phyloP scores from a whole-genome alignment of 2,888 invertebrate species.

The Acanthacorydalis orientalis region DNA sequence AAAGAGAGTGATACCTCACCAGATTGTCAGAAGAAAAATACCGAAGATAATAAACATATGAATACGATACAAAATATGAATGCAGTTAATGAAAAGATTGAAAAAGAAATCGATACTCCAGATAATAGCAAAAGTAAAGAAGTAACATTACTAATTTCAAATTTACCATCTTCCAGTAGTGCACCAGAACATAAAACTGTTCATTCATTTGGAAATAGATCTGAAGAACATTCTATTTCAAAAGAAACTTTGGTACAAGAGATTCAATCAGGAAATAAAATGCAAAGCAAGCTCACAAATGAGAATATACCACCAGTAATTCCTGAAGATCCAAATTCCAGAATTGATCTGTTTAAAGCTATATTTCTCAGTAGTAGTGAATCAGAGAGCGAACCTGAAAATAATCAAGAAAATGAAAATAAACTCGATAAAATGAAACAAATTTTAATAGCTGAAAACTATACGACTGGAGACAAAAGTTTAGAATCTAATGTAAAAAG shows the following conservation, averaged over 20 bases:
- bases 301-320: neutral
- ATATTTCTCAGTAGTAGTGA: slow-evolving; percentile 70
- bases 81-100: too few relatives aligned
- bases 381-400: slow-evolving; percentile 20
- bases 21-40: slow-evolving; percentile 19
- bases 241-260: too few relatives aligned
- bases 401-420: slow-evolving; percentile 12
- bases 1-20: slow-evolving; percentile 12
- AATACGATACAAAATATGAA: neutral
- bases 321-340: slow-evolving; percentile 30
- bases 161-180: too few relatives aligned
- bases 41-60: neutral
- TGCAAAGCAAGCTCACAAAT: too few relatives aligned
- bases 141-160: too few relatives aligned
- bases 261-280: too few relatives aligned
- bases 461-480: neutral
- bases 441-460: neutral
- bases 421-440: slow-evolving; percentile 18
- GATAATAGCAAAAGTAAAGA: too few relatives aligned
- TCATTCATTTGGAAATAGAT: too few relatives aligned
- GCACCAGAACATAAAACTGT: too few relatives aligned
- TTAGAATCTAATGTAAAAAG: slow-evolving; percentile 31
- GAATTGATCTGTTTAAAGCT: slow-evolving; percentile 71
- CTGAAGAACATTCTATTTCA: too few relatives aligned
- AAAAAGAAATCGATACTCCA: too few relatives aligned